Evolutionary conservation across 2,888 invertebrate genomes (phyloP), one percentile per base, ranked within the genome.

Genomic region (Epinotia demarniana): DNA sequence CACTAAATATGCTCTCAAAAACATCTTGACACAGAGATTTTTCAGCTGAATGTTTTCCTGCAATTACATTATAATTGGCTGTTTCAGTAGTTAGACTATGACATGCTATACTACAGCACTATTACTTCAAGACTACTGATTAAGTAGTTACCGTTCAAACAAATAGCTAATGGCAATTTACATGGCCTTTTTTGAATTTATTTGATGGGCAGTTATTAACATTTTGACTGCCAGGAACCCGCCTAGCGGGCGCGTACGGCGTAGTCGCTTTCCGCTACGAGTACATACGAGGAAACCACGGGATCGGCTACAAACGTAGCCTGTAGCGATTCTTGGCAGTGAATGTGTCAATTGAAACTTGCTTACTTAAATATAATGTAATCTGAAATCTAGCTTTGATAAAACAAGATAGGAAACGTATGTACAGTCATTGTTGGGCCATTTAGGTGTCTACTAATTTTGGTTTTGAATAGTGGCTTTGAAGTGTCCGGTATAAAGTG

Each of bases 21-120:
- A 57, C 19, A 57, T 57, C 3, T 57, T 19, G 4, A 57, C 57
- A 39, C 39, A 39, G 39, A 39, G 9, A 53, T 18, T n/a, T 43
- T 19, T n/a, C 62, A 39, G 18, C 18, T 19, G 19, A 9, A 9
- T 18, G 12, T 53, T 27, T 27, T 81, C 78, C 58, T 78, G 66
- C 19, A 70, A 77, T 79, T 80, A 81, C 81, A 81, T 79, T 80
- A 83, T n/a, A n/a, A n/a, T 83, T 89, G 89, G 89, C 89, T 89
- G 89, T 87, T 85, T 86, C 77, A 78, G 83, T 82, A 82, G 78
- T 61, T 53, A 18, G 60, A 23, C 64, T 67, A 71, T 72, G 49
- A 49, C 80, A 83, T 83, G 79, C 78, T 80, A 80, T 78, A 77
- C 83, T 85, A 87, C 77, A 79, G n/a, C 80, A 87, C 79, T 81